phyloP scores from a whole-genome alignment of 2,888 invertebrate genomes.

The Rhamphomyia laevipes region DNA sequence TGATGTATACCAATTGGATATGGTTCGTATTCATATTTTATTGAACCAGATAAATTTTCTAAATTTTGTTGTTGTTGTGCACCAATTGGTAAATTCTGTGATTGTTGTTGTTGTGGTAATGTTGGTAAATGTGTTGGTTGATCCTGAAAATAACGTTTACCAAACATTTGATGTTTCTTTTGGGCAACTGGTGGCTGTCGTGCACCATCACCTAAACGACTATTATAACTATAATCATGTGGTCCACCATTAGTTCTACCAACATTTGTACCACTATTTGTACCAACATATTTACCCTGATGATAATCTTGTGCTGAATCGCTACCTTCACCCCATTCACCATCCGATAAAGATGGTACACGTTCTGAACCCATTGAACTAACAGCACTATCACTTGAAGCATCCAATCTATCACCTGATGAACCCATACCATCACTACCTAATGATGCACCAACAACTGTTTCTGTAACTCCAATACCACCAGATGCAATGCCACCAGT shows the following conservation, averaged over 20 bases:
- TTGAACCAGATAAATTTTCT: slow-evolving; percentile 20
- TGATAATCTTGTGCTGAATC: slow-evolving; percentile 77
- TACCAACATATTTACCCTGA: slow-evolving; percentile 31
- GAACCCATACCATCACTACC: slow-evolving; percentile 42
- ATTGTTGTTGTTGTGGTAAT: slow-evolving; percentile 13
- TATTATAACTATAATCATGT: slow-evolving; percentile 57
- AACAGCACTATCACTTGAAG: slow-evolving; percentile 82
- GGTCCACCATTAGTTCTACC: slow-evolving; percentile 39
- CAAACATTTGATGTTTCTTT: slow-evolving; percentile 89
- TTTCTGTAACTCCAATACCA: slow-evolving; percentile 23
- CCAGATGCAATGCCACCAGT: slow-evolving; percentile 20
- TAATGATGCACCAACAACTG: slow-evolving; percentile 11
- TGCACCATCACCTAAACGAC: slow-evolving; percentile 42
- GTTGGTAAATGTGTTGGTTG: slow-evolving; percentile 20
- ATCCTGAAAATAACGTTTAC: slow-evolving; percentile 72
- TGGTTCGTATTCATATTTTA: slow-evolving; percentile 48
- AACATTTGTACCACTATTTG: neutral
- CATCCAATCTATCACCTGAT: slow-evolving; percentile 58
- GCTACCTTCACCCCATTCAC: slow-evolving; percentile 85
- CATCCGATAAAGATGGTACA: slow-evolving; percentile 76
- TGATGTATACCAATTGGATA: slow-evolving; percentile 27
- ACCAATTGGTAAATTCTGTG: slow-evolving; percentile 18
- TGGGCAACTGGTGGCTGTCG: slow-evolving; percentile 61
- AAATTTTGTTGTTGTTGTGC: neutral
- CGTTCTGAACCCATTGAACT: slow-evolving; percentile 88